phyloP scores from a whole-genome alignment of 2,888 invertebrate species.

The Nephrotoma guestfalica region DNA sequence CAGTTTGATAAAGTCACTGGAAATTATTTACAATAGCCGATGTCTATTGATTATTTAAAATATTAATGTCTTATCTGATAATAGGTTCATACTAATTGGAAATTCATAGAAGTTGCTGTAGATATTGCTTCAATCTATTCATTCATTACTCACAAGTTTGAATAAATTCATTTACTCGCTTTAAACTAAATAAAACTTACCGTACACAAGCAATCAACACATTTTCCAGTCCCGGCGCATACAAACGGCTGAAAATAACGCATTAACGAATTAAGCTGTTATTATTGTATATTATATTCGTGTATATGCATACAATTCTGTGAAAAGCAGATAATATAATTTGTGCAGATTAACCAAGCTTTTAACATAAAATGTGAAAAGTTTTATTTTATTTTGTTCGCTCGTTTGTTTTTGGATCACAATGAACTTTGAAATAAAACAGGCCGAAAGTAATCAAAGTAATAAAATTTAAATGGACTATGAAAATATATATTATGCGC shows the following conservation, averaged over 20 bases:
- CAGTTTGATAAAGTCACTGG: too few species aligned
- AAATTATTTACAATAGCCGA: too few species aligned
- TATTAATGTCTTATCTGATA: too few species aligned
- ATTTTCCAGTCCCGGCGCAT: not conserved
- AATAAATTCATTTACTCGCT: too few species aligned
- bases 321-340: not conserved
- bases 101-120: too few species aligned
- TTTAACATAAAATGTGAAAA: not conserved
- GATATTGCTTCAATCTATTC: too few species aligned
- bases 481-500: not conserved
- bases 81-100: too few species aligned
- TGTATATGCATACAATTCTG: not conserved
- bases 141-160: too few species aligned
- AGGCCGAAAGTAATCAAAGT: not conserved
- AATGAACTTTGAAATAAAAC: not conserved
- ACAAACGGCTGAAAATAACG: not conserved
- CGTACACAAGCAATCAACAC: not conserved
- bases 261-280: not conserved
- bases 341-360: not conserved
- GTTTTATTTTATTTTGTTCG: not conserved
- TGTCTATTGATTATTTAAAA: too few species aligned
- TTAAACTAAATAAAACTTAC: not conserved
- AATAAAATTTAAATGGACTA: not conserved
- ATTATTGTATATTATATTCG: not conserved
- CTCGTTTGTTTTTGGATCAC: not conserved